A percentile compares a stretch with the other conserved stretches of the same genome.
phyloP scores from a whole-genome alignment of 2,888 invertebrate species.

The Metallyticus violacea region DNA sequence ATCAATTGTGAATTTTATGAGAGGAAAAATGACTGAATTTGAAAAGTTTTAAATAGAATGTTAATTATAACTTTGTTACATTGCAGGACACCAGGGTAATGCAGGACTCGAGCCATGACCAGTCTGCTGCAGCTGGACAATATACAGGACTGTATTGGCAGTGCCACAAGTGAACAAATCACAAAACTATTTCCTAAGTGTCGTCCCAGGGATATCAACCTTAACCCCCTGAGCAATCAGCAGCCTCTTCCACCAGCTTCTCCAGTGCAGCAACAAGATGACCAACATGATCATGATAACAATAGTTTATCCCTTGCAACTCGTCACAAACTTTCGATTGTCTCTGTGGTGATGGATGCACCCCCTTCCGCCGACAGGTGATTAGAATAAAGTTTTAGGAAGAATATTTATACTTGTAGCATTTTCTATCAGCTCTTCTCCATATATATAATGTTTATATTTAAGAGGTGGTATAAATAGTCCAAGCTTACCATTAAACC shows the following conservation, averaged over 20 bases:
- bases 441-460: no score
- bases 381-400: no score
- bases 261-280: not conserved
- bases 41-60: not conserved
- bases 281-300: slow-evolving; percentile 42
- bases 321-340: slow-evolving; percentile 5
- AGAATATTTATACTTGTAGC: no score
- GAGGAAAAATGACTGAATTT: no score
- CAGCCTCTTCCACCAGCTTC: not conserved
- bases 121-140: slow-evolving; percentile 43
- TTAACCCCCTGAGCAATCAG: slow-evolving; percentile 48
- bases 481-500: no score
- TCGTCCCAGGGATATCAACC: slow-evolving; percentile 65
- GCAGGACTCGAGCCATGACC: slow-evolving; percentile 39
- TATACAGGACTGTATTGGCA: slow-evolving; percentile 45
- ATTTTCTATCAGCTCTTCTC: no score
- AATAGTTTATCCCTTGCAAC: slow-evolving; percentile 43
- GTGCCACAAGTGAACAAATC: slow-evolving; percentile 61
- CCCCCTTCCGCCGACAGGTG: slow-evolving; percentile 46
- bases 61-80: not conserved
- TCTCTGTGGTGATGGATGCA: slow-evolving; percentile 49
- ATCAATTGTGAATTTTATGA: no score
- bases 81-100: not conserved
- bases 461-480: no score
- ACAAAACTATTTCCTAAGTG: slow-evolving; percentile 85